Percentiles rank a stretch among this genome's conserved stretches.
These are phyloP conservation scores for Axea sp. DNA, from an alignment of 2,888 invertebrate genomes.

Conservation along the genomic window DNA sequence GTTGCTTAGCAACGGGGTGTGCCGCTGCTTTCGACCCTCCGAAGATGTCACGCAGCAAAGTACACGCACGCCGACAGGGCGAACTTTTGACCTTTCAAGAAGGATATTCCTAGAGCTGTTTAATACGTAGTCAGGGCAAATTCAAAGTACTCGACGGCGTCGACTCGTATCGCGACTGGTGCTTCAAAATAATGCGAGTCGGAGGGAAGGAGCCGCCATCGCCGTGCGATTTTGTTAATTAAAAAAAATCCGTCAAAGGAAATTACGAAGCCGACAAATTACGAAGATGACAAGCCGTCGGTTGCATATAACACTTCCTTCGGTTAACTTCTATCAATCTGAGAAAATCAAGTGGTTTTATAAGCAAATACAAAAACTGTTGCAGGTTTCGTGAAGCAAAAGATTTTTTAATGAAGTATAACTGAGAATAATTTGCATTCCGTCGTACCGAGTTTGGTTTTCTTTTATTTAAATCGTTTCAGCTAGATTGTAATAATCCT, in stretches of 20 bases:
- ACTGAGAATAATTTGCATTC: too few species aligned
- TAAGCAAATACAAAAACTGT: too few species aligned
- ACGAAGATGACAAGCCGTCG: not conserved
- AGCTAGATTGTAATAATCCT: too few species aligned
- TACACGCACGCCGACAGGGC: constrained; percentile 61
- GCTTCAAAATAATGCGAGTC: constrained; percentile 13
- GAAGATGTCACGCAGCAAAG: constrained; percentile 68
- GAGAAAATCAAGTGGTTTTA: too few species aligned
- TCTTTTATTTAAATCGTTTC: too few species aligned
- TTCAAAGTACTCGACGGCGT: constrained; percentile 20
- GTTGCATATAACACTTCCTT: not conserved
- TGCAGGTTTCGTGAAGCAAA: too few species aligned
- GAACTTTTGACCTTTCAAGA: constrained; percentile 75
- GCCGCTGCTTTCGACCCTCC: constrained; percentile 64
- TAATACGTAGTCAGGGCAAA: constrained; percentile 27
- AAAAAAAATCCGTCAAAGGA: constrained; percentile 13
- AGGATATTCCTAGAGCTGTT: constrained; percentile 60
- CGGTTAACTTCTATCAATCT: constrained; percentile 5
- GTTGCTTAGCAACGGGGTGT: constrained; percentile 69
- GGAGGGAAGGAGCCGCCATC: constrained; percentile 1
- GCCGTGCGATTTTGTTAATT: constrained; percentile 14
- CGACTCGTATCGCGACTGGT: constrained; percentile 10
- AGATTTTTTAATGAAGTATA: too few species aligned
- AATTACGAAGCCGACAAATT: not conserved
- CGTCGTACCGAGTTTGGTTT: too few species aligned